Base-by-base conservation (phyloP, 2,888 invertebrate species). In the Polydesmus complanatus region DNA sequence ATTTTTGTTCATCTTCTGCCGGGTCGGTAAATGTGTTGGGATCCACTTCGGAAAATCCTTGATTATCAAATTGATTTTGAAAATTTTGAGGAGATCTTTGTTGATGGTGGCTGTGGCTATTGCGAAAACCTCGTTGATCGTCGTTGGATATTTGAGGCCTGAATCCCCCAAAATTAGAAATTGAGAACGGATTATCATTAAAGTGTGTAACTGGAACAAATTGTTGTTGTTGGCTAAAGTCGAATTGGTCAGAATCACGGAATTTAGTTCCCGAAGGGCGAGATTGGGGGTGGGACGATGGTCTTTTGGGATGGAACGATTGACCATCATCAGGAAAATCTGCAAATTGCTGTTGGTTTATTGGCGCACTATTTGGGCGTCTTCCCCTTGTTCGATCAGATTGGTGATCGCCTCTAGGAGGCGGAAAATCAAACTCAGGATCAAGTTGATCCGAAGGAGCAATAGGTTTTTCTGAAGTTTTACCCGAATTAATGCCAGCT, bases 151-250 rank as follows among this genome's bases (percentile, higher is more conserved):
- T 8, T 5, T 18, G n/a, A 3, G 53, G 47, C 23, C 54, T 27
- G 48, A 54, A 27, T 21, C 54, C 48, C 3, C 23, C 21, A 27
- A 47, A 54, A 37, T 37, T 25, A 23, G 37, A 54, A 22, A 58
- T 52, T 3, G 58, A 21, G 8, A 54, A 53, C 0, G 21, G 60
- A 18, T 49, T 27, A 25, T 60, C 52, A 23, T 61, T 57, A 25
- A 61, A 61, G 14, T 61, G 61, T 2, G 56, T 54, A 18, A 61
- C 27, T 3, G 61, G 61, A 11, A 61, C 37, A 3, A 61, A 57
- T 27, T 49, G 58, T 19, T 61, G 61, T 1, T 57, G 51, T n/a
- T 58, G 50, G 18, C 56, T 21, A 11, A n/a, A 47, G 2, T 61
- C n/a, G 19, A 50, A 56, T 22, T 50, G 61, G 27, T 52, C 50